phyloP scores from a whole-genome alignment of 2,797 vertebrate species.

The Peromyscus nudipes region DNA sequence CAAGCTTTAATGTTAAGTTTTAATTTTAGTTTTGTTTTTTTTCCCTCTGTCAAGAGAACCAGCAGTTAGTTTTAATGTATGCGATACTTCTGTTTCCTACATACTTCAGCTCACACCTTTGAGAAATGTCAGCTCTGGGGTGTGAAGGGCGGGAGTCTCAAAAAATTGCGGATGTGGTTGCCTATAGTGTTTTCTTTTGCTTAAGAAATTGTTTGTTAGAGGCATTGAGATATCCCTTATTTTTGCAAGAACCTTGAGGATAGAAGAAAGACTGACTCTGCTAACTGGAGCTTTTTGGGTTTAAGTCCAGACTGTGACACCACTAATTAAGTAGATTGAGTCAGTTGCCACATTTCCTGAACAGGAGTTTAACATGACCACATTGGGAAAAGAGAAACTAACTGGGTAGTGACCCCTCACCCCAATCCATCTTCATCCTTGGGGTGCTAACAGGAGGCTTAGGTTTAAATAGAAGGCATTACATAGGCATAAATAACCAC shows the following conservation, averaged over 20 bases:
- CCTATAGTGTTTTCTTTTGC: not conserved
- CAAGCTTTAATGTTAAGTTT: constrained; percentile 13
- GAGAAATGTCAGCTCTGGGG: not conserved
- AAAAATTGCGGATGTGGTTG: not conserved
- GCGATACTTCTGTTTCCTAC: not conserved
- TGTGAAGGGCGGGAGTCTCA: not conserved
- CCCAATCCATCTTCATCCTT: not conserved
- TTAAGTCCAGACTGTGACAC: not conserved
- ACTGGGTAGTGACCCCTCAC: not conserved
- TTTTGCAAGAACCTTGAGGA: not conserved
- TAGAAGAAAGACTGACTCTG: not conserved
- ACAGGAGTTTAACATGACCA: not conserved
- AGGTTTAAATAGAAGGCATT: not conserved
- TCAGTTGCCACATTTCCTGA: not conserved
- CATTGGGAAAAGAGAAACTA: not conserved
- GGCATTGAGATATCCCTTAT: not conserved
- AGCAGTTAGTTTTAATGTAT: constrained; percentile 1
- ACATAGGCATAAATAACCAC: not conserved
- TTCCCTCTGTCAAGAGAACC: constrained; percentile 21
- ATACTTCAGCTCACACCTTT: not conserved
- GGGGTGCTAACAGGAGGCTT: not conserved
- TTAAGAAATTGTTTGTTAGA: not conserved
- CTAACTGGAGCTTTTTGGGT: not conserved
- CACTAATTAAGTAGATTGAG: not conserved
- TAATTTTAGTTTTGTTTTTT: constrained; percentile 64